These are phyloP conservation scores for Riparia riparia DNA, from an alignment of 2,113 vertebrate species.

Conservation along the genomic window DNA sequence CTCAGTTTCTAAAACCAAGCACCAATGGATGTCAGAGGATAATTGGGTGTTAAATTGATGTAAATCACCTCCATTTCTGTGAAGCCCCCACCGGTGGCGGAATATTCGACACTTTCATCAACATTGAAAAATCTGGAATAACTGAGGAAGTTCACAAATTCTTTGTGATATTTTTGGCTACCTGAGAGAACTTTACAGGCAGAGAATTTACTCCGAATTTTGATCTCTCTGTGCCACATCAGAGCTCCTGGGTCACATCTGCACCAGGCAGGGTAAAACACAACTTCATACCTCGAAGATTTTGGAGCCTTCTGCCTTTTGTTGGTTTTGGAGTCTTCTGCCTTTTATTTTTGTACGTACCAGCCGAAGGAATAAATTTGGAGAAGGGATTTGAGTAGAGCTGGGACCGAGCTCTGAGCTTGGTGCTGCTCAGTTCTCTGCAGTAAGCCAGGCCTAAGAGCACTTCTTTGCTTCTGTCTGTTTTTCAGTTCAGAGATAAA, in stretches of 20 bases:
- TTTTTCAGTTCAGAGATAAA: slow-evolving; percentile 30
- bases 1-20: neutral
- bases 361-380: neutral
- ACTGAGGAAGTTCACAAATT: neutral
- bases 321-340: neutral
- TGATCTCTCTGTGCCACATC: neutral
- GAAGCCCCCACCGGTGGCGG: neutral
- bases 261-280: neutral
- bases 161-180: neutral
- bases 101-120: neutral
- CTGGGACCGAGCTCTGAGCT: neutral
- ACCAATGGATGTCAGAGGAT: neutral
- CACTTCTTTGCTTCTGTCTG: neutral
- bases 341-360: neutral
- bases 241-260: neutral
- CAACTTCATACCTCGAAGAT: neutral
- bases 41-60: neutral
- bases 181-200: neutral
- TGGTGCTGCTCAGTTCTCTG: neutral
- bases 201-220: neutral
- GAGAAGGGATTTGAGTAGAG: neutral
- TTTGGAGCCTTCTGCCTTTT: neutral
- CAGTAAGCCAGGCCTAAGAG: neutral
- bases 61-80: neutral
- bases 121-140: neutral